A percentile compares a stretch with the other conserved stretches of the same genome.
Evolutionary conservation across 1,140 invertebrate genomes (phyloP).

Genomic region (Lithobius niger): DNA sequence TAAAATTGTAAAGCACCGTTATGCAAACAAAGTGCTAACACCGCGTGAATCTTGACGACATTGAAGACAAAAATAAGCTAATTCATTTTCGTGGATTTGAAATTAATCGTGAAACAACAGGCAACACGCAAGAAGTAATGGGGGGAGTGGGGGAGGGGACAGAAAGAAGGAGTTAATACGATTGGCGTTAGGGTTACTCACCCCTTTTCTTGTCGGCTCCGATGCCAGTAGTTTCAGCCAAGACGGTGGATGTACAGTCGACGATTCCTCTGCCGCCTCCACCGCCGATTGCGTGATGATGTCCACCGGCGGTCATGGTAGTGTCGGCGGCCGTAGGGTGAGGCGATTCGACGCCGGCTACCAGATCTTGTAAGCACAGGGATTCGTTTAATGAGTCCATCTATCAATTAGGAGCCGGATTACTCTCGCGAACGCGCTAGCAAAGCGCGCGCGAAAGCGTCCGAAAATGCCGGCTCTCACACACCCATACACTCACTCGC

Average conservation of each 20-base stretch:
- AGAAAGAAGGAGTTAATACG: neutral
- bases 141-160: neutral
- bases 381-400: constrained; percentile 26
- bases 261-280: neutral
- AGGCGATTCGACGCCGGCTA: constrained; percentile 19
- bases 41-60: too few species aligned
- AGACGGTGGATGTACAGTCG: constrained; percentile 7
- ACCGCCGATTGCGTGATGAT: constrained; percentile 11
- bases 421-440: too few species aligned
- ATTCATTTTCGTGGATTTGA: too few species aligned
- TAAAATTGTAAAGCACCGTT: too few species aligned
- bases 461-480: too few species aligned
- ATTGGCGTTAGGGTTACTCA: constrained; percentile 1
- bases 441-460: too few species aligned
- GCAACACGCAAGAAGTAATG: too few species aligned
- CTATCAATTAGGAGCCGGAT: constrained; percentile 16
- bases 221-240: too few species aligned
- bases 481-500: too few species aligned
- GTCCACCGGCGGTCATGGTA: constrained; percentile 6
- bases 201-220: constrained; percentile 7
- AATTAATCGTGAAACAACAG: too few species aligned
- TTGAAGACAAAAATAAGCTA: too few species aligned
- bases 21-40: too few species aligned
- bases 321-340: constrained; percentile 11
- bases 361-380: constrained; percentile 26